Percentiles rank a stretch among this genome's conserved stretches.
Conservation (phyloP, 2,797 vertebrate species). For the Naso thynnoides region DNA sequence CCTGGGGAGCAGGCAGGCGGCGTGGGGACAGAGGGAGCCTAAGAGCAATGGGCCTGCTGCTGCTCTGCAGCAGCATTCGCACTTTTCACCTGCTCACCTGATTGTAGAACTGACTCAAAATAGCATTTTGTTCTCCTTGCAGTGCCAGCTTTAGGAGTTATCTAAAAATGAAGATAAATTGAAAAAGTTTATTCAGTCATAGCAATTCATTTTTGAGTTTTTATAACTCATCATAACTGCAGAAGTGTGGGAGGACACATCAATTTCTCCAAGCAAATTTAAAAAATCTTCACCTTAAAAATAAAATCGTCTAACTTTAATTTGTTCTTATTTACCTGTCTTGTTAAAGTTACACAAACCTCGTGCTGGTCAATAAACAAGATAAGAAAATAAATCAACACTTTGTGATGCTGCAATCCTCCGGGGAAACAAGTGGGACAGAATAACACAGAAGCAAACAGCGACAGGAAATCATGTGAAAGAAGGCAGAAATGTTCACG, state of each 20-base stretch:
- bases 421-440: constrained; percentile 25
- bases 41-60: constrained; percentile 45
- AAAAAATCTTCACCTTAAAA: background rate
- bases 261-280: too few relatives aligned
- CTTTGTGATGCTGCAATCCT: constrained; percentile 1
- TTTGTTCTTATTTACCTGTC: background rate
- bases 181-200: constrained; percentile 23
- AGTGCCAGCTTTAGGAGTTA: constrained; percentile 20
- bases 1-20: constrained; percentile 67
- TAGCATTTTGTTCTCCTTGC: constrained; percentile 46
- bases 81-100: constrained; percentile 57
- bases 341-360: background rate
- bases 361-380: background rate
- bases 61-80: constrained; percentile 55
- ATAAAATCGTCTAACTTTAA: background rate
- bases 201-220: constrained; percentile 5
- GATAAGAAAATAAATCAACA: background rate
- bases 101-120: constrained; percentile 47
- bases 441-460: constrained; percentile 8
- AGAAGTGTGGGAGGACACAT: background rate
- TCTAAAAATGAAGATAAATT: constrained; percentile 22
- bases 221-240: background rate
- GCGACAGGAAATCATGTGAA: constrained; percentile 37
- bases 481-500: constrained; percentile 38
- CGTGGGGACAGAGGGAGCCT: constrained; percentile 64